These are phyloP conservation scores for Ammodramus savannarum DNA, from an alignment of 2,113 vertebrate species.

Conservation along the genomic window DNA sequence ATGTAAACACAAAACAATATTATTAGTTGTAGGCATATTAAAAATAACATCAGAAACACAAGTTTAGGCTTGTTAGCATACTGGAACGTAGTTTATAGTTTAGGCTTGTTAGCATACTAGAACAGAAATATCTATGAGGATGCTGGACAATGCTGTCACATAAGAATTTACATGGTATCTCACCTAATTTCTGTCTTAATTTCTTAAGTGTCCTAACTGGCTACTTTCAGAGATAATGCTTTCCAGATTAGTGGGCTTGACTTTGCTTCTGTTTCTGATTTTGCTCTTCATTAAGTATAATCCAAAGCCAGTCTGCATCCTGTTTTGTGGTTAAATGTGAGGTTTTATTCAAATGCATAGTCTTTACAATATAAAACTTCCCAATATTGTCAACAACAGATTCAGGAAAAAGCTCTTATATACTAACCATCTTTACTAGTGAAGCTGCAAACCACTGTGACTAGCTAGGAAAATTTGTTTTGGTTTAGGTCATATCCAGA, in stretches of 20 bases:
- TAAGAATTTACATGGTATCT: background rate
- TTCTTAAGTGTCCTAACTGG: background rate
- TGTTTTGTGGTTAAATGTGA: background rate
- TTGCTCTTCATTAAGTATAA: background rate
- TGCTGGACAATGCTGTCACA: background rate
- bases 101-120: background rate
- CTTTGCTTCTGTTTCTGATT: background rate
- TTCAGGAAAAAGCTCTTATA: background rate
- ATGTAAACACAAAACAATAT: background rate
- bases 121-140: background rate
- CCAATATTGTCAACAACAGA: background rate
- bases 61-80: background rate
- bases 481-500: background rate
- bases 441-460: background rate
- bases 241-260: background rate
- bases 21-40: background rate
- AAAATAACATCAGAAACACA: background rate
- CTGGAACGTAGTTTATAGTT: background rate
- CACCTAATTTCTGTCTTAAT: accelerated
- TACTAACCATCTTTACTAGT: background rate
- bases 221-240: background rate
- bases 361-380: accelerated
- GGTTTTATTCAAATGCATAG: background rate
- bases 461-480: background rate
- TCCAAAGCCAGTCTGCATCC: background rate